Evolutionary conservation across 92 coral and sea anemone genomes (phyloP).

Genomic region (Siderastrea radians): DNA sequence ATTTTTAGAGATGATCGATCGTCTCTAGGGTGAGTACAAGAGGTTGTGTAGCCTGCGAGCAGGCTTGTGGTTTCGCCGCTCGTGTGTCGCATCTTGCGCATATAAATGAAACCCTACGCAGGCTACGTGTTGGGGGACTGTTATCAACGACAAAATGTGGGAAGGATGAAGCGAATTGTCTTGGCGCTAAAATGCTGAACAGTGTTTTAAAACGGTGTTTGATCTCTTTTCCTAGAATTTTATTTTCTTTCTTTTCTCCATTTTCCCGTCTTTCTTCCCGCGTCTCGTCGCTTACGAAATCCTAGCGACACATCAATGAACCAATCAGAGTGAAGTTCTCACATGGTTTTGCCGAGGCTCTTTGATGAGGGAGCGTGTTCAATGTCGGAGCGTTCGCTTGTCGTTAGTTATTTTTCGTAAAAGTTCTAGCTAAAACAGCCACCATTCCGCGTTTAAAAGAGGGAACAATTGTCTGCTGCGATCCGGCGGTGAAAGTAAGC

Average conservation of each 20-base stretch:
- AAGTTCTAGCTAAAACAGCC: slow-evolving; percentile 64
- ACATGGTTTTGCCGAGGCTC: slow-evolving; percentile 17
- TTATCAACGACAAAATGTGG: no score
- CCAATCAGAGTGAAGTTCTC: slow-evolving; percentile 51
- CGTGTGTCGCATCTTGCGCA: no score
- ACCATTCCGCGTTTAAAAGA: slow-evolving; percentile 97
- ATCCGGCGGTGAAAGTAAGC: slow-evolving; percentile 93
- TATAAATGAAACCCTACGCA: no score
- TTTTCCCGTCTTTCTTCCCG: background rate
- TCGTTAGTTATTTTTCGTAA: slow-evolving; percentile 27
- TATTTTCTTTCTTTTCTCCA: background rate
- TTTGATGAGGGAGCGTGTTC: slow-evolving; percentile 3
- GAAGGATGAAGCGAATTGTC: no score
- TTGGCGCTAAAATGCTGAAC: no score
- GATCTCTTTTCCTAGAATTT: no score
- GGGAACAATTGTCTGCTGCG: slow-evolving; percentile 85
- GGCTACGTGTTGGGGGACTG: no score
- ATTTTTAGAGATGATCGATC: no score
- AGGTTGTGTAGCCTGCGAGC: no score
- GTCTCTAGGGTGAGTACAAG: no score
- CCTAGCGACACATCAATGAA: background rate
- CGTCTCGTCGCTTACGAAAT: background rate
- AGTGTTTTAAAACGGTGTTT: no score
- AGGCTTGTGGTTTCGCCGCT: no score
- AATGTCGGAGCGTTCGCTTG: background rate